phyloP scores from a whole-genome alignment of 2,113 vertebrate genomes.

The Hyperopisus bebe region DNA sequence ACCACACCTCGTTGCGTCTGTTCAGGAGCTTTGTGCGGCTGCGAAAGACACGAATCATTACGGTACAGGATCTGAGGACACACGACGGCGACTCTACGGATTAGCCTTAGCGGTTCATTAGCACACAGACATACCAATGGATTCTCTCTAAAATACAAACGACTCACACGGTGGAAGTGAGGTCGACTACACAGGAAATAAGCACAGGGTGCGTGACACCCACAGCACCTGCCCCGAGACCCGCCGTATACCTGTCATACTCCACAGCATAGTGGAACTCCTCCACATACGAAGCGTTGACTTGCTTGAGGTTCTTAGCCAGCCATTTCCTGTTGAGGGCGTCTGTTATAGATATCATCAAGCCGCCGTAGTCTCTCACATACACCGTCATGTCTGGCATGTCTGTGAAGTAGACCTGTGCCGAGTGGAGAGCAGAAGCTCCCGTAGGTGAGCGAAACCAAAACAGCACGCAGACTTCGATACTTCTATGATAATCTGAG shows the following conservation, averaged over 20 bases:
- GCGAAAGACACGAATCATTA: conserved; percentile 9
- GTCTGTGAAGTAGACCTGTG: conserved; percentile 49
- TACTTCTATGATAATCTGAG: neutral
- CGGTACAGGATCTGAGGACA: neutral
- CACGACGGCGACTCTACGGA: neutral
- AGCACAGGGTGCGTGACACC: neutral
- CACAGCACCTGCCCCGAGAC: neutral
- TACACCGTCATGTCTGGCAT: conserved; percentile 45
- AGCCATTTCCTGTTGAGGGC: neutral
- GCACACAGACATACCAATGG: neutral
- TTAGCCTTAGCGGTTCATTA: neutral
- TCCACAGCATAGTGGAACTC: conserved; percentile 40
- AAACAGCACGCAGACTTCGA: neutral
- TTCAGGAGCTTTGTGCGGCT: conserved; percentile 51
- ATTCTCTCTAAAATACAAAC: neutral
- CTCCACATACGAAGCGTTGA: conserved; percentile 35
- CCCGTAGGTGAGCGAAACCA: neutral
- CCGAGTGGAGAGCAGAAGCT: neutral
- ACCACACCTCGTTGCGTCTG: conserved; percentile 65
- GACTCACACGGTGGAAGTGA: neutral
- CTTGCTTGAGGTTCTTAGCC: conserved; percentile 31
- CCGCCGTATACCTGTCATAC: conserved; percentile 57
- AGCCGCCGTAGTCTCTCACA: conserved; percentile 45
- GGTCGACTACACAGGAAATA: neutral
- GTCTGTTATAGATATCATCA: conserved; percentile 20